Percentiles rank a stretch among this genome's conserved stretches.
Conservation (phyloP, 2,113 vertebrate species). For the Vicugna pacos region DNA sequence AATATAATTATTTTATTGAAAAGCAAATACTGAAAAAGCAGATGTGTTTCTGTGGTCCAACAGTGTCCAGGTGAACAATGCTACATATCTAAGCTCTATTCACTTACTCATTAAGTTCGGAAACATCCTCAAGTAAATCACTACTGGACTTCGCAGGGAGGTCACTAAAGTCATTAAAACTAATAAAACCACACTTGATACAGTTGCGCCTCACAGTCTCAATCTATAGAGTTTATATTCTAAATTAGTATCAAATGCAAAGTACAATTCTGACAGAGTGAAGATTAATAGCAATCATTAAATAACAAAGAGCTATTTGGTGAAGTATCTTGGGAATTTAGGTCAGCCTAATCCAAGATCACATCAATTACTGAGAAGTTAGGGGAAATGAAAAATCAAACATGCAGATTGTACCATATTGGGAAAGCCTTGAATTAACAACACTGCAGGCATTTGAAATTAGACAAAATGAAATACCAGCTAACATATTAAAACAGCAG, state of each 20-base stretch:
- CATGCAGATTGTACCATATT: background rate
- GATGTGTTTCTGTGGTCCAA: background rate
- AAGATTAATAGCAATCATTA: slow-evolving; percentile 24
- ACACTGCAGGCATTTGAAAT: slow-evolving; percentile 33
- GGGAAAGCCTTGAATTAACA: slow-evolving; percentile 40
- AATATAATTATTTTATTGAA: slow-evolving; percentile 12
- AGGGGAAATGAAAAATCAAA: slow-evolving; percentile 61
- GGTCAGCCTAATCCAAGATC: background rate
- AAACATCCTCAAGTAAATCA: background rate
- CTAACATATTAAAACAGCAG: slow-evolving; percentile 25
- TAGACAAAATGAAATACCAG: slow-evolving; percentile 24
- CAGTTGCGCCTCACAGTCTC: background rate
- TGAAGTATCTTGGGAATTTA: background rate
- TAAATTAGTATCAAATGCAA: background rate
- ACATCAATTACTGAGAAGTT: slow-evolving; percentile 47
- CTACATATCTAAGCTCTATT: background rate
- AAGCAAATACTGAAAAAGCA: background rate
- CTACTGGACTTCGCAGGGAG: background rate
- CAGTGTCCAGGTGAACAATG: background rate
- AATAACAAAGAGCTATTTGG: background rate
- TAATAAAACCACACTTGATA: background rate
- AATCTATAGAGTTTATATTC: background rate
- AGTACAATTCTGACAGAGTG: slow-evolving; percentile 3
- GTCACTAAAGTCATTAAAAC: background rate
- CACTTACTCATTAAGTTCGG: background rate